Evolutionary conservation across 92 coral and sea anemone genomes (phyloP), one percentile per base, ranked within the genome.

Genomic region (Meandrina meandrites): DNA sequence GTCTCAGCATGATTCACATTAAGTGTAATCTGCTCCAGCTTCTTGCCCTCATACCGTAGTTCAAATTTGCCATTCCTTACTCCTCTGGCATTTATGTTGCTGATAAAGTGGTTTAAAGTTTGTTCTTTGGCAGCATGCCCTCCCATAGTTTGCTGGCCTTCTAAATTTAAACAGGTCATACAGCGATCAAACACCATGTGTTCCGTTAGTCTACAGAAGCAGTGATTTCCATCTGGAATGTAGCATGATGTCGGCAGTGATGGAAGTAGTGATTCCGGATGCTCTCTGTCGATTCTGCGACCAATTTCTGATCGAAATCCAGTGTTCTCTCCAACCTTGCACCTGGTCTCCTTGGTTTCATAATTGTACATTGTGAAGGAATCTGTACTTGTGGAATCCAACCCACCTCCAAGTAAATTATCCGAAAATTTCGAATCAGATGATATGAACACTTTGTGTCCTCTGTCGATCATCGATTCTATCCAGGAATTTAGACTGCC

Each of bases 301-400:
- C 73, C 18, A 50, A 91, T 47, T 84, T 81, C 93, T 4, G 91
- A 88, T 17, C 93, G 84, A 70, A 91, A 48, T 48, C 93, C 93
- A 50, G 91, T 78, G 36, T 13, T 47, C 10, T 28, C 4, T 10
- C 79, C 83, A 88, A 87, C 91, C 18, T 91, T 72, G 22, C 82
- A 51, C 62, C 86, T 91, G 62, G 91, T 91, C 0, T 56, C 71
- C 50, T 79, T 72, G 0, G 89, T n/a, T n/a, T n/a, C n/a, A n/a
- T n/a, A n/a, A n/a, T n/a, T n/a, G n/a, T n/a, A n/a, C n/a, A n/a
- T n/a, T 84, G 47, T 77, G 81, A 91, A 87, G 0, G 79, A 45
- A 27, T 47, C 75, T 1, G 81, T 67, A 81, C 90, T 87, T 67
- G 37, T 87, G 45, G 90, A 28, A 50, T 87, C 86, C 24, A 87